These are phyloP conservation scores for Porites lobata DNA, from an alignment of 92 coral and sea anemone genomes.

Conservation along the genomic window DNA sequence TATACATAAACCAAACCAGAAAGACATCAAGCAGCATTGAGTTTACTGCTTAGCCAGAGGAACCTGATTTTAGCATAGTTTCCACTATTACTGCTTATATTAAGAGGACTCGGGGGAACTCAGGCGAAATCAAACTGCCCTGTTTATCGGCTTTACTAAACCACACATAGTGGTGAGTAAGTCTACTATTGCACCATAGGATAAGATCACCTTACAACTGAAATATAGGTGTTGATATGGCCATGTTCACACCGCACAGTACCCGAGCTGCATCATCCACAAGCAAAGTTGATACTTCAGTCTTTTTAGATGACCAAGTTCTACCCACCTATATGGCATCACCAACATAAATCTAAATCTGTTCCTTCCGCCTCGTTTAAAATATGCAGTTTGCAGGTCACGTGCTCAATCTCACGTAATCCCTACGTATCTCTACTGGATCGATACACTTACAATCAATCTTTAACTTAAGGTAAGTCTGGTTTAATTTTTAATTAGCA, in stretches of 20 bases:
- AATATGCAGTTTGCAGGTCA: not conserved
- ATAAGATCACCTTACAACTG: slow-evolving; percentile 19
- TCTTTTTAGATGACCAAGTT: not conserved
- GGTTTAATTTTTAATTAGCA: slow-evolving; percentile 25
- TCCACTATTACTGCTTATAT: slow-evolving; percentile 18
- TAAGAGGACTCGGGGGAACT: slow-evolving; percentile 16
- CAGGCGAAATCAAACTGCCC: slow-evolving; percentile 18
- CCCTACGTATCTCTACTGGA: slow-evolving; percentile 14
- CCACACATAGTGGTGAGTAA: slow-evolving; percentile 33
- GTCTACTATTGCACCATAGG: slow-evolving; percentile 40
- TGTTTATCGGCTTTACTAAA: slow-evolving; percentile 42
- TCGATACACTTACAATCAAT: slow-evolving; percentile 25
- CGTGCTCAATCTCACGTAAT: not conserved
- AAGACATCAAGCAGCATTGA: slow-evolving; percentile 13
- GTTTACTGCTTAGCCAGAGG: slow-evolving; percentile 35
- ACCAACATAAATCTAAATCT: too few relatives aligned
- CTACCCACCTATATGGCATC: too few relatives aligned
- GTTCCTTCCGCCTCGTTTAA: too few relatives aligned
- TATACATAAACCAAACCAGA: slow-evolving; percentile 6
- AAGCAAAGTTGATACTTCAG: slow-evolving; percentile 6
- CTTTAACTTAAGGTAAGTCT: slow-evolving; percentile 39
- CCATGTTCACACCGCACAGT: slow-evolving; percentile 12
- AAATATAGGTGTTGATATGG: slow-evolving; percentile 30
- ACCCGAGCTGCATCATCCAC: slow-evolving; percentile 43
- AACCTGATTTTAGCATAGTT: slow-evolving; percentile 17